Percentiles rank a stretch among this genome's conserved stretches.
phyloP scores from a whole-genome alignment of 2,797 vertebrate genomes.

The Delichon dasypus region DNA sequence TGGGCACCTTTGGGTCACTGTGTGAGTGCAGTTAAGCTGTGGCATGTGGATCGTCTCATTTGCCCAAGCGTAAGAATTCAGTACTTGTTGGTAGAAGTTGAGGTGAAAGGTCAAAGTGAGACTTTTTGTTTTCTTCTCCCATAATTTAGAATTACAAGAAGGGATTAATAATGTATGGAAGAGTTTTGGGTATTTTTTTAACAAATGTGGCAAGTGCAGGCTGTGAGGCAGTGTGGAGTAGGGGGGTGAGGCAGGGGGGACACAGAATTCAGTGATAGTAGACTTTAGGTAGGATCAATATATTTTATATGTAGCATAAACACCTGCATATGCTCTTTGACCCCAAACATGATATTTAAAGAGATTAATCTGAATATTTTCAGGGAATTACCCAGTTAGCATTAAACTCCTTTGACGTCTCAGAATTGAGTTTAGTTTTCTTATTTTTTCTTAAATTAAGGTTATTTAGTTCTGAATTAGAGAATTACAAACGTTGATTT shows the following conservation, averaged over 20 bases:
- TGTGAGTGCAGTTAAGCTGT: background rate
- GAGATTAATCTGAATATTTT: background rate
- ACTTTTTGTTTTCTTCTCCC: background rate
- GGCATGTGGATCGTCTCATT: background rate
- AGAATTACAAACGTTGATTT: background rate
- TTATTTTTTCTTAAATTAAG: background rate
- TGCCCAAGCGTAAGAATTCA: background rate
- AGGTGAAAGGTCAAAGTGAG: background rate
- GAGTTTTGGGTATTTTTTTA: rapidly evolving
- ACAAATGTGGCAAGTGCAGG: rapidly evolving
- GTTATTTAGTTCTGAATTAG: background rate
- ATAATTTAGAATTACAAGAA: background rate
- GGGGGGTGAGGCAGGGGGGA: background rate
- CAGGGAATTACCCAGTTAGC: background rate
- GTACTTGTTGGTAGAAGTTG: background rate
- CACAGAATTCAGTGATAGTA: background rate
- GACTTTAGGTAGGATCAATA: background rate
- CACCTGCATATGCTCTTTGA: background rate
- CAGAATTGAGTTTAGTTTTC: background rate
- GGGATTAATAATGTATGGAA: background rate
- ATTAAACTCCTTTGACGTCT: background rate
- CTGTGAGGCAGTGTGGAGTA: background rate
- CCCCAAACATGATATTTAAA: background rate
- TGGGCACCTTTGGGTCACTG: background rate
- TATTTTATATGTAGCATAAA: background rate